A percentile compares a stretch with the other conserved stretches of the same genome.
Conservation (phyloP, 1,140 invertebrate species). For the Drosophila repleta region DNA sequence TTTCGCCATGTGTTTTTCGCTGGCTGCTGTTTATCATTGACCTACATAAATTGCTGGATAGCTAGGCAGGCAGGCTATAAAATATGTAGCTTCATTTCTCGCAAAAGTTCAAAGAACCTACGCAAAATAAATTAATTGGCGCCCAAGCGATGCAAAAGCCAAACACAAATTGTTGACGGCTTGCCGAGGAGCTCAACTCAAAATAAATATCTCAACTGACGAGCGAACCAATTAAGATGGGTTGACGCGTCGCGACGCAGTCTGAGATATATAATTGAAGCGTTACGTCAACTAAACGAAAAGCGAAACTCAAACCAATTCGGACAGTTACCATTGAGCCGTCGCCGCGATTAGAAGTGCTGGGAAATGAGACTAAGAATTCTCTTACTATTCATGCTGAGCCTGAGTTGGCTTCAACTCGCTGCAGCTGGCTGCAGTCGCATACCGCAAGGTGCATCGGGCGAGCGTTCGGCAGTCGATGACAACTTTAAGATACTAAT, state of each 20-base stretch:
- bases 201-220: slow-evolving; percentile 40
- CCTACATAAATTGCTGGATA: slow-evolving; percentile 41
- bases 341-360: slow-evolving; percentile 17
- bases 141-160: slow-evolving; percentile 1
- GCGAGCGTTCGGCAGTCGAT: slow-evolving; percentile 83
- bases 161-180: slow-evolving; percentile 1
- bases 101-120: slow-evolving; percentile 63
- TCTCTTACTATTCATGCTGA: slow-evolving; percentile 22
- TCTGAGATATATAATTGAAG: slow-evolving; percentile 60
- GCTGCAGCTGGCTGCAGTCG: slow-evolving; percentile 54
- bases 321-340: slow-evolving; percentile 53
- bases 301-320: slow-evolving; percentile 44
- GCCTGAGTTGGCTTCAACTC: slow-evolving; percentile 4
- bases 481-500: slow-evolving; percentile 86
- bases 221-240: slow-evolving; percentile 62
- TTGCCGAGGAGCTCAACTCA: slow-evolving; percentile 46
- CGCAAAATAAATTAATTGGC: slow-evolving; percentile 41
- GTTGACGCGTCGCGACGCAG: slow-evolving; percentile 18
- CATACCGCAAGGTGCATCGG: slow-evolving; percentile 63
- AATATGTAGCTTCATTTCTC: not conserved
- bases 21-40: slow-evolving; percentile 49
- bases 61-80: slow-evolving; percentile 4
- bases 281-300: slow-evolving; percentile 48
- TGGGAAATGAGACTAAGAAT: slow-evolving; percentile 17
- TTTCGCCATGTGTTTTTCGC: not conserved